phyloP scores from a whole-genome alignment of 2,797 vertebrate species.

The Petrocephalus schoutedeni region DNA sequence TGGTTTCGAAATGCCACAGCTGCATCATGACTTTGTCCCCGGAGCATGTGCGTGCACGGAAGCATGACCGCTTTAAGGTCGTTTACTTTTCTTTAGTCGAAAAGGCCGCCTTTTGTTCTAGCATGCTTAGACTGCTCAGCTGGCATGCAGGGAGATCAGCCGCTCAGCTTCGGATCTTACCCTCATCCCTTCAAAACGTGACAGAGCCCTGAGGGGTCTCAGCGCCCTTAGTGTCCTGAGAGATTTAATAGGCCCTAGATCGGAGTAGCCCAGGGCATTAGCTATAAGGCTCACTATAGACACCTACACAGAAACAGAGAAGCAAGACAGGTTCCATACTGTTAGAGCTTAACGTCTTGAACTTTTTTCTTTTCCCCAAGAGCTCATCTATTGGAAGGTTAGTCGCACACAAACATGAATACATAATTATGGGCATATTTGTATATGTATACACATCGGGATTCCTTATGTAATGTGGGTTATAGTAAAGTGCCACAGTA shows the following conservation, averaged over 20 bases:
- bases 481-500: conserved; percentile 46
- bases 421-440: conserved; percentile 41
- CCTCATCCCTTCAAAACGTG: conserved; percentile 99
- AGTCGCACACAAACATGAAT: conserved; percentile 50
- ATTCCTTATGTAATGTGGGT: conserved; percentile 38
- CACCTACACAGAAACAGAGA: conserved; percentile 95
- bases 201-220: conserved; percentile 99
- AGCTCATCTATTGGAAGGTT: conserved; percentile 39
- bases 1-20: conserved; percentile 59
- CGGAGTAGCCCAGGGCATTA: conserved; percentile 99
- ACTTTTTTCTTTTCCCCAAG: conserved; percentile 36
- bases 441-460: conserved; percentile 48
- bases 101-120: conserved; percentile 54
- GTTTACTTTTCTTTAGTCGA: conserved; percentile 2
- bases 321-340: conserved; percentile 76
- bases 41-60: conserved; percentile 61
- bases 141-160: conserved; percentile 93
- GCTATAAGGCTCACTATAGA: conserved; percentile 99
- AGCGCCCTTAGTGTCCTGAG: conserved; percentile 99
- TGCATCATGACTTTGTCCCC: conserved; percentile 67
- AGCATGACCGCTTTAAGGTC: conserved; percentile 40
- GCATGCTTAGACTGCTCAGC: conserved; percentile 65
- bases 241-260: conserved; percentile 99
- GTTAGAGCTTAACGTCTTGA: conserved; percentile 73
- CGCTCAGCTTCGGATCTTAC: conserved; percentile 84